Evolutionary conservation across 2,113 vertebrate species (phyloP), one percentile per base, ranked within the genome.

Genomic region (Sciurus niger): DNA sequence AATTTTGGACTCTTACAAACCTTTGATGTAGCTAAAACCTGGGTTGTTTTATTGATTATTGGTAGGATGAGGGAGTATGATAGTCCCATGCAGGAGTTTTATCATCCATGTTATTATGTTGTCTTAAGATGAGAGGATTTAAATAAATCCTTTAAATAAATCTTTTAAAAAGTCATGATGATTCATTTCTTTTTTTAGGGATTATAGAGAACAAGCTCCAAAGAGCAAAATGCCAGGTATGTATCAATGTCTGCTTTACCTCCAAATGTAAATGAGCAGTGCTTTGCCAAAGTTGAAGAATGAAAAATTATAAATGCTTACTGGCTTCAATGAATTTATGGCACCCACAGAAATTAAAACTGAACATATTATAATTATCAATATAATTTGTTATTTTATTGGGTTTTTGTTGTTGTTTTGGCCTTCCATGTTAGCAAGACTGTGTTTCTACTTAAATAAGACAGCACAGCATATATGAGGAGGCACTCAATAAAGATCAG

Each of bases 131-230:
- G 70, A 95, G 37, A 68, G 9, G 4, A 40, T 84, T 84, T 63
- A 63, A 63, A 63, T 63, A 60, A 60, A 25, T 60, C 24, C 55
- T 58, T 58, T 58, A 58, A 58, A 55, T 80, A 60, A 60, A 60
- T 84, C 43, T 65, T 88, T 78, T 72, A 25, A 84, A 90, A 55
- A 7, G 40, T 89, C 22, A 34, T 97, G 90, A 95, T 68, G 30
- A 4, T 91, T 5, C 93, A 60, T 98, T 68, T 97, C 84, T 97
- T 95, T 60, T 98, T 98, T 94, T 94, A 99, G 98, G 96, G 98
- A 93, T 90, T 30, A 37, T n/a, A 95, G 96, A 97, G 97, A 98
- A 30, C 98, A 98, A 30, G 58, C 76, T 84, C 65, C 95, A 5
- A 98, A 93, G 97, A 98, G 51, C 58, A 98, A 87, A 95, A 88